Evolutionary conservation across 1,140 invertebrate species (phyloP), one percentile per base, ranked within the genome.

Genomic region (Venturia canescens): DNA sequence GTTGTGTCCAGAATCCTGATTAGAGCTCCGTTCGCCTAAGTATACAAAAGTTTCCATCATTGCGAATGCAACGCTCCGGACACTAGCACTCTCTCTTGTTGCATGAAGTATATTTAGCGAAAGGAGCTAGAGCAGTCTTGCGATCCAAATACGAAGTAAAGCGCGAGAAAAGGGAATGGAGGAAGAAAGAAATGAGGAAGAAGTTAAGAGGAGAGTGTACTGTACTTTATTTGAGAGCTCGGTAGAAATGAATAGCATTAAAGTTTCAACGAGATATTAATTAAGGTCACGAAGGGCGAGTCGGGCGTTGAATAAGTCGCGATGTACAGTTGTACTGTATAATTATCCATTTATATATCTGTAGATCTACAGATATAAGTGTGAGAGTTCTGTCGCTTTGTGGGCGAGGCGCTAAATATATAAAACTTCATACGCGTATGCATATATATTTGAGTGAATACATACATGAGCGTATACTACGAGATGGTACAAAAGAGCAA

Each of bases 251-350:
- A 77, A 77, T 77, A 77, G 75, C 57, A 77, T 66, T 66, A 77
- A 77, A 77, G 75, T 77, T 77, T 77, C 75, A 77, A 77, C 75
- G 57, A 77, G 75, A 77, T 77, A 77, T 77, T 77, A 77, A 77
- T 77, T 77, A 66, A 77, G 75, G 75, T 77, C 57, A 66, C 75
- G 75, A 77, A 66, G 21, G 75, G 60, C 60, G 75, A 77, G 57
- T 63, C 75, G 75, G 21, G 75, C 75, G 57, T 66, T 66, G 75
- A 77, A 77, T 77, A 77, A 77, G 75, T 77, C 75, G 31, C 53
- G 26, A 76, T 29, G 53, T 63, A 63, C 48, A 77, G 75, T 44
- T 27, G 23, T 60, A 13, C 21, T 63, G 27, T 21, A 63, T 21
- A 63, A 21, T 7, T 34, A 76, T 76, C 57, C 23, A 53, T 38